Evolutionary conservation across 2,797 vertebrate genomes (phyloP).

Genomic region (Urophycis tenuis): DNA sequence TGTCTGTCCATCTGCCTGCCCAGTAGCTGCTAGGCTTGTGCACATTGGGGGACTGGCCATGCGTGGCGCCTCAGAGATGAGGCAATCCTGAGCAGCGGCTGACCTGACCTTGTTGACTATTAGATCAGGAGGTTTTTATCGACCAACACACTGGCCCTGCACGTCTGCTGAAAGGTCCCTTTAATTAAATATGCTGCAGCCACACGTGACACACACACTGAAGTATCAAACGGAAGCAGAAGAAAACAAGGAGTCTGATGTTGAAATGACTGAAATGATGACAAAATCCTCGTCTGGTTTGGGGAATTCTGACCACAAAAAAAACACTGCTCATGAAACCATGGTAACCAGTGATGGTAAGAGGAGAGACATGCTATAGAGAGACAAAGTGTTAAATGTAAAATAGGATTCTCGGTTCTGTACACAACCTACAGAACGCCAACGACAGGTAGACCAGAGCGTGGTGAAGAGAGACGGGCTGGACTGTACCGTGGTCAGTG

Average conservation of each 20-base stretch:
- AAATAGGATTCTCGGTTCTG: neutral
- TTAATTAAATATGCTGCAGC: neutral
- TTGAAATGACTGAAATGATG: neutral
- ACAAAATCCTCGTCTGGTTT: neutral
- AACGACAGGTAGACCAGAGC: neutral
- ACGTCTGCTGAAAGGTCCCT: neutral
- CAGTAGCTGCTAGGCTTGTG: neutral
- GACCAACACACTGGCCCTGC: neutral
- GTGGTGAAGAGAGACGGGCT: slow-evolving; percentile 2
- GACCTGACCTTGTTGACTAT: neutral
- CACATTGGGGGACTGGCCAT: neutral
- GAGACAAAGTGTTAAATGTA: neutral
- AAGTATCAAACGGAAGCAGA: no score
- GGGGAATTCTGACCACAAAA: neutral
- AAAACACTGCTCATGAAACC: neutral
- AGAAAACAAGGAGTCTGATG: neutral
- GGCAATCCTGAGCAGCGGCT: neutral
- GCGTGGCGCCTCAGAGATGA: neutral
- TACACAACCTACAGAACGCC: neutral
- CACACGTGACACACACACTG: neutral
- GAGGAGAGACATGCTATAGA: neutral
- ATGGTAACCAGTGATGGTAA: neutral
- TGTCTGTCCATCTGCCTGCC: neutral
- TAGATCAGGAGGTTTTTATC: neutral
- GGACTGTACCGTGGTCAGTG: slow-evolving; percentile 88